phyloP scores from a whole-genome alignment of 2,888 invertebrate species.

The Zootermopsis nevadensis region DNA sequence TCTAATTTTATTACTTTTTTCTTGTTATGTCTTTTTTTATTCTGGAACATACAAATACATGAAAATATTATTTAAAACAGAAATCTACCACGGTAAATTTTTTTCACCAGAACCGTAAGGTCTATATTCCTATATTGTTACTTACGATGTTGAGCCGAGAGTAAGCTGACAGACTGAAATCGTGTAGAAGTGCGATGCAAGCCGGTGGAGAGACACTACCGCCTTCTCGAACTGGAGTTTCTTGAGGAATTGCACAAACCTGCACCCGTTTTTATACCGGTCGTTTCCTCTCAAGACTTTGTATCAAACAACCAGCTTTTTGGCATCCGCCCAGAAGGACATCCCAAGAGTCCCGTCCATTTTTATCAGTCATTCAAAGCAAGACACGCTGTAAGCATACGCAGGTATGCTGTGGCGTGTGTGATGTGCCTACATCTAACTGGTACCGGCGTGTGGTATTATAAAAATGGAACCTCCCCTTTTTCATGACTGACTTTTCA shows the following conservation, averaged over 20 bases:
- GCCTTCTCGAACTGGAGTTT: constrained; percentile 10
- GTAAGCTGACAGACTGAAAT: too few relatives aligned
- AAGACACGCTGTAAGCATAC: constrained; percentile 21
- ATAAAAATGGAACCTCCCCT: not conserved
- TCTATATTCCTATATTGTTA: too few relatives aligned
- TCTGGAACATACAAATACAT: too few relatives aligned
- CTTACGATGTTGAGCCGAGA: too few relatives aligned
- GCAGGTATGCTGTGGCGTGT: not conserved
- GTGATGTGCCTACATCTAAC: not conserved
- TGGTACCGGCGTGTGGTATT: not conserved
- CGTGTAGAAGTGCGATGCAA: not conserved
- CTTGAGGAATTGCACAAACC: not conserved
- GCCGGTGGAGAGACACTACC: not conserved
- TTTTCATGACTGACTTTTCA: too few relatives aligned
- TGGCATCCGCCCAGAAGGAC: constrained; percentile 44
- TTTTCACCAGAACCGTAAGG: too few relatives aligned
- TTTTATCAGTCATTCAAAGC: constrained; percentile 47
- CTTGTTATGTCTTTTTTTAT: too few relatives aligned
- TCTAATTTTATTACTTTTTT: too few relatives aligned
- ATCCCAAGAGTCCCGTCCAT: not conserved
- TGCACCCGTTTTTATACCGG: constrained; percentile 29
- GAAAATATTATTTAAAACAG: too few relatives aligned
- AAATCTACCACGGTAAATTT: too few relatives aligned
- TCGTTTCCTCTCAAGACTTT: not conserved
- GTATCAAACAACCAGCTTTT: constrained; percentile 11